Percentiles rank a stretch among this genome's conserved stretches.
Evolutionary conservation across 2,888 invertebrate genomes (phyloP).

Genomic region (Eristalinus aeneus): DNA sequence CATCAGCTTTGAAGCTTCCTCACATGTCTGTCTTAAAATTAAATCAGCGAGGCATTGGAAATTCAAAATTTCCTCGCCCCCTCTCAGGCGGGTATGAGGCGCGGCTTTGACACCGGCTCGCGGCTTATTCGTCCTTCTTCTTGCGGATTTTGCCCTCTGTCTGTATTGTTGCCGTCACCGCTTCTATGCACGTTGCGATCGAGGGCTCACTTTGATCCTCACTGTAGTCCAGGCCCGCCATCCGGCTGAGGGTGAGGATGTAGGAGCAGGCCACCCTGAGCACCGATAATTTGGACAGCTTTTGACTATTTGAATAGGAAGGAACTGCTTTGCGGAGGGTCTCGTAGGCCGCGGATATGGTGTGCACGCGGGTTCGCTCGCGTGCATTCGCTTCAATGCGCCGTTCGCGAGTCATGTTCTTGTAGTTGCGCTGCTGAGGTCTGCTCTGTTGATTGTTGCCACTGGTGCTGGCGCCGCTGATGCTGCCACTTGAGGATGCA

Average conservation of each 20-base stretch:
- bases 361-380: constrained; percentile 95
- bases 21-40: constrained; percentile 7
- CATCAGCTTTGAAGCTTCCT: neutral
- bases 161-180: constrained; percentile 95
- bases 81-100: constrained; percentile 49
- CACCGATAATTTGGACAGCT: constrained; percentile 95
- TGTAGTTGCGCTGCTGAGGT: constrained; percentile 92
- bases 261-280: constrained; percentile 96
- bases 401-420: constrained; percentile 96
- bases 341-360: constrained; percentile 97
- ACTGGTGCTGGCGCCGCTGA: constrained; percentile 54
- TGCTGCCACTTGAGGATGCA: constrained; percentile 71
- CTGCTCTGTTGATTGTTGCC: constrained; percentile 73
- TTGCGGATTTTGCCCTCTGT: constrained; percentile 94
- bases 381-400: constrained; percentile 97
- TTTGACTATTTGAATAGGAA: constrained; percentile 95
- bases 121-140: constrained; percentile 87
- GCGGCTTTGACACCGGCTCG: neutral
- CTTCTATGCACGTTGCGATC: constrained; percentile 89
- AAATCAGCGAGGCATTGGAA: constrained; percentile 14
- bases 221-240: constrained; percentile 87
- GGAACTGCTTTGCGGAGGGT: constrained; percentile 92
- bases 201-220: constrained; percentile 84
- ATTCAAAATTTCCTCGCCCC: constrained; percentile 21
- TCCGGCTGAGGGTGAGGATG: constrained; percentile 91